Base-by-base conservation (phyloP, 2,797 vertebrate species). In the Valencia hispanica region DNA sequence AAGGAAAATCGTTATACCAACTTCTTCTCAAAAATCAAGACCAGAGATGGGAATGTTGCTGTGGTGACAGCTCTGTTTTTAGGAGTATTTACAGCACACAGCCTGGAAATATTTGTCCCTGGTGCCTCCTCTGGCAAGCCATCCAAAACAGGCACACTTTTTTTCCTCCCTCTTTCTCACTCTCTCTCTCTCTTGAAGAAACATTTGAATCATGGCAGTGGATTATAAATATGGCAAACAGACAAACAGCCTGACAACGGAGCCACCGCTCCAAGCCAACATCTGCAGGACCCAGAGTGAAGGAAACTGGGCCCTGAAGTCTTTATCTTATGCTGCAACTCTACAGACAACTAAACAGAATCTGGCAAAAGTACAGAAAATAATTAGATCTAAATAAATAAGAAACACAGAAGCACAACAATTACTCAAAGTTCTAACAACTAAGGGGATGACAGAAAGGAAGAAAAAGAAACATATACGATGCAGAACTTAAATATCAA, bases 61-160 rank as follows among this genome's bases (percentile, higher is more conserved):
- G 88, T 72, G 72, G 91, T 68, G 86, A 93, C 94, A 50, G 83
- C 79, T 91, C 87, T 95, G 93, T 95, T 93, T 90, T 81, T 80
- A 70, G 89, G 91, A 83, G 84, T 93, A 94, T 94, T 94, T 94
- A 94, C 93, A 92, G 86, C 85, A 79, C 70, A 75, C 78, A 88
- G 90, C 77, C 82, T 94, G 93, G 93, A 95, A 95, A 94, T 93
- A 94, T 94, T 93, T 90, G 90, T 94, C 93, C 89, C 87, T 76
- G 81, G 86, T 89, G 87, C 80, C 72, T 76, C 88, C 51, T 84
- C 45, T 90, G 87, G 86, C 82, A 83, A 86, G 79, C 34, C 75
- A 84, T 87, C 77, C 82, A 51, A 77, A 69, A 39, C 70, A 51
- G 2, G 18, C 68, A 55, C 73, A 34, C 61, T 70, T 34, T 3